These are phyloP conservation scores for Pollachius pollachius DNA, from an alignment of 2,113 vertebrate species.

Conservation along the genomic window DNA sequence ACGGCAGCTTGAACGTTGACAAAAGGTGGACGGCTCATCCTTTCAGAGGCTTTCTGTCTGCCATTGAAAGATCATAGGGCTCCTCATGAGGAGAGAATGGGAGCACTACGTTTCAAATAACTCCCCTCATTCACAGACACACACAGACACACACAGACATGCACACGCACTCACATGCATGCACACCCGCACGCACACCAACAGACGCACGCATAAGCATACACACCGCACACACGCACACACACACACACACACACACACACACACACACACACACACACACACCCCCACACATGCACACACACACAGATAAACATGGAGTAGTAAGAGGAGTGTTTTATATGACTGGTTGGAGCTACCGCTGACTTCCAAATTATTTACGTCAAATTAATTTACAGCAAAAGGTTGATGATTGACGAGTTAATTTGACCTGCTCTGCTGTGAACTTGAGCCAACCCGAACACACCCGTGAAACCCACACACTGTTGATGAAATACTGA, in stretches of 20 bases:
- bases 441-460: too few relatives aligned
- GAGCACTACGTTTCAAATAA: constrained; percentile 27
- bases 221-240: constrained; percentile 7
- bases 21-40: constrained; percentile 44
- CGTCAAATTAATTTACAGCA: too few relatives aligned
- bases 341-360: constrained; percentile 14
- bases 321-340: constrained; percentile 24
- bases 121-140: constrained; percentile 1
- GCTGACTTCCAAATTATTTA: not conserved
- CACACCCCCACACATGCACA: constrained; percentile 13
- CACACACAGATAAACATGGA: constrained; percentile 24
- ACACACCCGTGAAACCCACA: too few relatives aligned
- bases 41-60: constrained; percentile 45
- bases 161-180: constrained; percentile 4
- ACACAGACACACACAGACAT: constrained; percentile 7
- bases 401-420: too few relatives aligned
- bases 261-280: constrained; percentile 16
- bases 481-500: too few relatives aligned
- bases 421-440: too few relatives aligned
- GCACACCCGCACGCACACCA: constrained; percentile 10
- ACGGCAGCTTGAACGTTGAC: constrained; percentile 35
- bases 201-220: constrained; percentile 19
- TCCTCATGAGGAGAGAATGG: constrained; percentile 38
- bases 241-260: constrained; percentile 9
- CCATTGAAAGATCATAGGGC: constrained; percentile 57